A percentile compares a stretch with the other conserved stretches of the same genome.
phyloP scores from a whole-genome alignment of 2,888 invertebrate genomes.

The Drosophila antonietae region DNA sequence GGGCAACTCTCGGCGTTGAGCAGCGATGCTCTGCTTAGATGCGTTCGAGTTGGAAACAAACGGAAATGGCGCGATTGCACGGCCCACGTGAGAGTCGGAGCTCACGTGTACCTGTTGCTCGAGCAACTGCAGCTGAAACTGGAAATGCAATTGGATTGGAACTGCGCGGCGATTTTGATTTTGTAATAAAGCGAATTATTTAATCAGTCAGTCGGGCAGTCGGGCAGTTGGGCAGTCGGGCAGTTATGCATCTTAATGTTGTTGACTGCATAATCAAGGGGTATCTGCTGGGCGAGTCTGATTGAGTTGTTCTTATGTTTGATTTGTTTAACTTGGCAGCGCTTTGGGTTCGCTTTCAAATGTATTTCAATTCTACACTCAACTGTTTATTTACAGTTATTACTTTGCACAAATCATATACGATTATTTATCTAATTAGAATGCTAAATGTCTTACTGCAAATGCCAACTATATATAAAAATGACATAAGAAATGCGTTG shows the following conservation, averaged over 20 bases:
- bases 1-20: neutral
- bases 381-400: conserved; percentile 1
- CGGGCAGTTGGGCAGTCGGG: neutral
- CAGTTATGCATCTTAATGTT: neutral
- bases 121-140: neutral
- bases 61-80: conserved; percentile 21
- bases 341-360: neutral
- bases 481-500: neutral
- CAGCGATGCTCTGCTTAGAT: neutral
- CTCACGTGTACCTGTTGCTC: conserved; percentile 51
- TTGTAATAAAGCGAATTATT: conserved; percentile 6
- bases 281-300: neutral
- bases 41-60: neutral
- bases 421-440: neutral
- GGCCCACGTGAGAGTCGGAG: conserved; percentile 31
- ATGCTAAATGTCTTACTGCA: neutral
- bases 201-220: neutral
- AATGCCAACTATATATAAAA: neutral
- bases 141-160: neutral
- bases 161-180: neutral
- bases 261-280: neutral
- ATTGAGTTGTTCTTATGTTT: neutral
- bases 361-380: neutral
- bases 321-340: conserved; percentile 1
- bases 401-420: neutral